Evolutionary conservation across 2,113 vertebrate genomes (phyloP).

Genomic region (Symphodus melops): DNA sequence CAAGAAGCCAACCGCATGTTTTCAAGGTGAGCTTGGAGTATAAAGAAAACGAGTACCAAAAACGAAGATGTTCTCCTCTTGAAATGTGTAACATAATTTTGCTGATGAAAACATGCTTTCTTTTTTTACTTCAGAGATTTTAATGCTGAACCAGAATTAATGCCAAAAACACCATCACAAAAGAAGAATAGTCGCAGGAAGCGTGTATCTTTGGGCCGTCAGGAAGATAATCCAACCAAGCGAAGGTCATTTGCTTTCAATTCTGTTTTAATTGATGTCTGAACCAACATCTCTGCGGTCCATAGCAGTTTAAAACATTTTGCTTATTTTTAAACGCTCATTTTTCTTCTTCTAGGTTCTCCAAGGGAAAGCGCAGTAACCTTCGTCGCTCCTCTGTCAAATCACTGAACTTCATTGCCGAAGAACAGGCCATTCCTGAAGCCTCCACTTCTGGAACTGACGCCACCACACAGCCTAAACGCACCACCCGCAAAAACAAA

Average conservation of each 20-base stretch:
- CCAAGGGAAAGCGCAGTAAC: slow-evolving; percentile 82
- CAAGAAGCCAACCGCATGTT: slow-evolving; percentile 92
- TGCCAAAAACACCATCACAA: slow-evolving; percentile 97
- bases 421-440: slow-evolving; percentile 46
- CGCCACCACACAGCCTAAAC: slow-evolving; percentile 56
- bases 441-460: slow-evolving; percentile 39
- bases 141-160: slow-evolving; percentile 89
- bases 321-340: neutral
- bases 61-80: neutral
- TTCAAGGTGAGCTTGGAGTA: slow-evolving; percentile 79
- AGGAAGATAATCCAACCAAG: slow-evolving; percentile 79
- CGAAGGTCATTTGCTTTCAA: slow-evolving; percentile 82
- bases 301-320: neutral
- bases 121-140: slow-evolving; percentile 81
- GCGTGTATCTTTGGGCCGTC: slow-evolving; percentile 77
- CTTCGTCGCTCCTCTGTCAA: slow-evolving; percentile 78
- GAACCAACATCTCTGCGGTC: neutral
- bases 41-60: neutral
- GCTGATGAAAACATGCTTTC: neutral
- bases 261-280: neutral
- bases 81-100: neutral
- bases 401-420: slow-evolving; percentile 69
- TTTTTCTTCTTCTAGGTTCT: slow-evolving; percentile 68
- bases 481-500: slow-evolving; percentile 77
- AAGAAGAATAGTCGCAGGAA: slow-evolving; percentile 89